Evolutionary conservation across 1,140 invertebrate genomes (phyloP), one percentile per base, ranked within the genome.

Genomic region (Formica selysi): DNA sequence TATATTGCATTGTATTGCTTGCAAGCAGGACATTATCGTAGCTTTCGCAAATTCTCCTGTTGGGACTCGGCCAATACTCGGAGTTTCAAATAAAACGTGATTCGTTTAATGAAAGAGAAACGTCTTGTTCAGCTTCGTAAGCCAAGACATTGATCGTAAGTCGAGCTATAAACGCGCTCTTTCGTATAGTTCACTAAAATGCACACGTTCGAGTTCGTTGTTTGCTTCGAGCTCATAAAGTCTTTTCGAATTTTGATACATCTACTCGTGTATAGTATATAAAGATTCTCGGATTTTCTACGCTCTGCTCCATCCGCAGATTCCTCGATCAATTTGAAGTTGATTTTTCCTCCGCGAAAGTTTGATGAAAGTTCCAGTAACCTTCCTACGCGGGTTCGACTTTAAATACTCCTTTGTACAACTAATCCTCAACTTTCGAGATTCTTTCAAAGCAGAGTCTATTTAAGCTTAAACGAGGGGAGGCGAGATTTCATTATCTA

Each of bases 31-130:
- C 13, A 48, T 44, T 59, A 59, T 57, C 29, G 51, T 22, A n/a
- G 11, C 38, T 76, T 41, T 36, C 38, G 11, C 29, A 11, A 78
- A 29, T 26, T 32, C 1, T 32, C 51, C 10, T 65, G 26, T 41
- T 65, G 26, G 0, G 4, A 65, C 38, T 78, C 19, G 57, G 11
- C 8, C 26, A 16, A 32, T n/a, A n/a, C 61, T 65, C 32, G 54
- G 13, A 73, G 19, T 83, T 59, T 13, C 51, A 68, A 61, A 74
- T 83, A 73, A 73, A 74, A 83, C 54, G 36, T 81, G 26, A 73
- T 81, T 73, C 51, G n/a, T 10, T n/a, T 74, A 74, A 83, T 57
- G 29, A 74, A 83, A 74, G 38, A 73, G 57, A 51, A 51, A 51
- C 68, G 79, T 57, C 41, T 32, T 83, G 54, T 83, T 74, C 73